Evolutionary conservation across 2,888 invertebrate species (phyloP).

Genomic region (Platycheirus albimanus): DNA sequence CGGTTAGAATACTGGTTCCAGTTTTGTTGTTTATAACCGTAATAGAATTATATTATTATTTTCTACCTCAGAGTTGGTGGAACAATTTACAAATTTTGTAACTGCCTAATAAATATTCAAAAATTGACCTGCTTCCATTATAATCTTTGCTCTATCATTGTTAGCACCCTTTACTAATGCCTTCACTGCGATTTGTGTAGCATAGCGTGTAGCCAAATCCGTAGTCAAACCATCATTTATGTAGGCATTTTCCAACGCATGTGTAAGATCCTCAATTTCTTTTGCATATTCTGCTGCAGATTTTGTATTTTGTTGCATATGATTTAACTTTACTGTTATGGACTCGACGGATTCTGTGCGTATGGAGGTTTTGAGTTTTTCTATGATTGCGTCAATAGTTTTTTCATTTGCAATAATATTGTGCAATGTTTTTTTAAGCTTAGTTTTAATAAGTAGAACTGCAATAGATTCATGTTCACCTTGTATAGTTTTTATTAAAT

Average conservation of each 20-base stretch:
- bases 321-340: slow-evolving; percentile 2
- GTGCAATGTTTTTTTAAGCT: slow-evolving; percentile 7
- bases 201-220: slow-evolving; percentile 9
- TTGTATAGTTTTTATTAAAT: slow-evolving; percentile 12
- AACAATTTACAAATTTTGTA: slow-evolving; percentile 5
- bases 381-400: neutral
- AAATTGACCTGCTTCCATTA: slow-evolving; percentile 5
- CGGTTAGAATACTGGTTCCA: slow-evolving; percentile 2
- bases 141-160: neutral
- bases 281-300: slow-evolving; percentile 8
- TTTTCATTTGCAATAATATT: slow-evolving; percentile 8
- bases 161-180: slow-evolving; percentile 3
- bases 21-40: neutral
- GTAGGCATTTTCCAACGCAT: slow-evolving; percentile 2
- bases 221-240: slow-evolving; percentile 9
- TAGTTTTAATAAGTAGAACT: slow-evolving; percentile 20
- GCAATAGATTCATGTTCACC: slow-evolving; percentile 14
- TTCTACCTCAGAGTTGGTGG: neutral
- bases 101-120: slow-evolving; percentile 7
- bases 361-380: neutral
- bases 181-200: slow-evolving; percentile 6
- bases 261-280: slow-evolving; percentile 2
- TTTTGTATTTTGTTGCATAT: slow-evolving; percentile 9
- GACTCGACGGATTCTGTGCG: slow-evolving; percentile 3
- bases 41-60: slow-evolving; percentile 12